Evolutionary conservation across 2,888 invertebrate genomes (phyloP), one percentile per base, ranked within the genome.

Genomic region (Pediacus dermestoides): DNA sequence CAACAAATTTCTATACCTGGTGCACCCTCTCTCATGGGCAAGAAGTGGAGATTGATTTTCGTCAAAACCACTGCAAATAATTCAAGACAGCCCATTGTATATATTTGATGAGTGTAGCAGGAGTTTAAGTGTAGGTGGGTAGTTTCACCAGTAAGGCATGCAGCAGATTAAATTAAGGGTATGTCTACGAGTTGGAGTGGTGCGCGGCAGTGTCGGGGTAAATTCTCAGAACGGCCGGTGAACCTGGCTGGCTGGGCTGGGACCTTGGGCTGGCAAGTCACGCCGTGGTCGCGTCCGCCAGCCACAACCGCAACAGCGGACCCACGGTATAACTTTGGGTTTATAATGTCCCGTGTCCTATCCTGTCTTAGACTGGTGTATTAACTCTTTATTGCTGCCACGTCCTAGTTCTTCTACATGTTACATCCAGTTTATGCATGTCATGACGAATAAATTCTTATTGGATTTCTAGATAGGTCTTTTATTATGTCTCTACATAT

Each of bases 211-310:
- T 13, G 33, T 15, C 34, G 34, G 46, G 44, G 43, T 47, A 35
- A 43, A 50, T 55, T 57, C 54, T 51, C 36, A 44, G 54, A 57
- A 56, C 54, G 55, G 55, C 42, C 55, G 55, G 32, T 56, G 57
- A 57, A 57, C 57, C 46, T 41, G 39, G 42, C 52, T 48, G 51
- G 50, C 50, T 50, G 50, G n/a, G n/a, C n/a, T n/a, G n/a, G n/a
- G n/a, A n/a, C n/a, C n/a, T n/a, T n/a, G 46, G n/a, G n/a, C 42
- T 44, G 46, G 48, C 52, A 40, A 52, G 53, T 49, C 53, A 52
- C 52, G 55, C 44, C 41, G 44, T 44, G 42, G 48, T 48, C 36
- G 27, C 27, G 39, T 31, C 40, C 37, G 37, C 33, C 40, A 30
- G 49, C 41, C 49, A 44, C 34, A 34, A 39, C 43, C 42, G 40